These are phyloP conservation scores for Serinus canaria DNA, from an alignment of 2,113 vertebrate genomes.

Conservation along the genomic window DNA sequence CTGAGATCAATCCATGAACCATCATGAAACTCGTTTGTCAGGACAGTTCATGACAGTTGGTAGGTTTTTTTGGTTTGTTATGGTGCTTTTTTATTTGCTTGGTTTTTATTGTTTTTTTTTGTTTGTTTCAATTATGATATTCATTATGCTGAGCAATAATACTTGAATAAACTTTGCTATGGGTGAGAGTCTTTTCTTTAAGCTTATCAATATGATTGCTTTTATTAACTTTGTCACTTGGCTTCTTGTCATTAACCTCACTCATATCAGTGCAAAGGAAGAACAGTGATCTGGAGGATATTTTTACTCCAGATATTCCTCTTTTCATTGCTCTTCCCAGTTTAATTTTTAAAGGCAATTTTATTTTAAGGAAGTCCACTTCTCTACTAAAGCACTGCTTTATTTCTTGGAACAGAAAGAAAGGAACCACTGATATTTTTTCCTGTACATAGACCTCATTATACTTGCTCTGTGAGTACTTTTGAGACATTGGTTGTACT, in stretches of 20 bases:
- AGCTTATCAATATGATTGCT: background rate
- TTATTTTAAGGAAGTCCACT: background rate
- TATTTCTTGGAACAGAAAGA: background rate
- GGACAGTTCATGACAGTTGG: too few relatives aligned
- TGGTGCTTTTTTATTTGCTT: fast-evolving
- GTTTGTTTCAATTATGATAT: background rate
- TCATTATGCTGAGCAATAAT: background rate
- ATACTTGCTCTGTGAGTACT: background rate
- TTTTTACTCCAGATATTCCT: background rate
- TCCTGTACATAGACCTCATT: background rate
- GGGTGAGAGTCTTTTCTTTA: background rate
- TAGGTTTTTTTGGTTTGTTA: background rate
- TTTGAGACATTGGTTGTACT: background rate
- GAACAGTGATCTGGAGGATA: background rate
- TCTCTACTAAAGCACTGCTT: background rate
- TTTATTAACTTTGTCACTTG: background rate
- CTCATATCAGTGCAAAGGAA: background rate
- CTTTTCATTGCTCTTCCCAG: background rate
- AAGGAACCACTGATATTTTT: background rate
- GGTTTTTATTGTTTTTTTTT: background rate
- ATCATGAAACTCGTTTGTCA: too few relatives aligned
- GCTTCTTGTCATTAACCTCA: background rate
- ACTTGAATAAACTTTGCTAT: background rate
- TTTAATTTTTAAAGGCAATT: background rate
- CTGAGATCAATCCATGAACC: too few relatives aligned